Evolutionary conservation across 2,113 vertebrate species (phyloP), one percentile per base, ranked within the genome.

Genomic region (Caranx melampygus): DNA sequence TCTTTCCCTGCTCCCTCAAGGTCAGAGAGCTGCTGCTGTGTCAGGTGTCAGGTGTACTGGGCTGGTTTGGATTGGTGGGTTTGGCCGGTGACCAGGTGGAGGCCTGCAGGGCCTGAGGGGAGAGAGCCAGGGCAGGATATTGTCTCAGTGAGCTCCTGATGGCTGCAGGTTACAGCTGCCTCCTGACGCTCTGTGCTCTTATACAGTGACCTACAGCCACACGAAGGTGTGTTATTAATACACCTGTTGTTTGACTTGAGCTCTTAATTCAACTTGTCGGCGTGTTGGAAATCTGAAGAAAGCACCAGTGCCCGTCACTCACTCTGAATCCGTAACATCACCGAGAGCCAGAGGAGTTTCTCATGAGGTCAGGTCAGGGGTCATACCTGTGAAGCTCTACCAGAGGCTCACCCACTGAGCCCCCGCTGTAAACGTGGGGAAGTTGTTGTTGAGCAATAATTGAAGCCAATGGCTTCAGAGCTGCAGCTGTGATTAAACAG

Each of bases 61-160:
- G 58, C 78, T 82, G 49, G 79, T 82, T 76, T 44, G 51, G 68
- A 74, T 31, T 69, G 81, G 75, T 81, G 67, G 51, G 76, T 87
- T 69, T 86, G 87, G 89, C 83, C 66, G 45, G 59, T 70, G 78
- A 87, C 82, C 75, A 75, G 78, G 72, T 73, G 44, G 72, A 55
- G 79, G 72, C 69, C 77, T 54, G 71, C 82, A 72, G 84, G 57
- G 71, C 83, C 81, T 81, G 63, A 70, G 40, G 84, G 67, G 45
- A 72, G 69, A 78, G 75, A 88, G 91, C 83, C 87, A 83, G 64
- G 54, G 74, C 92, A 92, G 89, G 89, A 91, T 91, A 90, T 91
- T 91, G 92, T 88, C 87, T 91, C 81, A 68, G 85, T 87, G 81
- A 93, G 87, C 76, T 84, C 85, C 84, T 84, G 69, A 78, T 84